Evolutionary conservation across 2,113 vertebrate species (phyloP).

Genomic region (Kryptolebias marmoratus): DNA sequence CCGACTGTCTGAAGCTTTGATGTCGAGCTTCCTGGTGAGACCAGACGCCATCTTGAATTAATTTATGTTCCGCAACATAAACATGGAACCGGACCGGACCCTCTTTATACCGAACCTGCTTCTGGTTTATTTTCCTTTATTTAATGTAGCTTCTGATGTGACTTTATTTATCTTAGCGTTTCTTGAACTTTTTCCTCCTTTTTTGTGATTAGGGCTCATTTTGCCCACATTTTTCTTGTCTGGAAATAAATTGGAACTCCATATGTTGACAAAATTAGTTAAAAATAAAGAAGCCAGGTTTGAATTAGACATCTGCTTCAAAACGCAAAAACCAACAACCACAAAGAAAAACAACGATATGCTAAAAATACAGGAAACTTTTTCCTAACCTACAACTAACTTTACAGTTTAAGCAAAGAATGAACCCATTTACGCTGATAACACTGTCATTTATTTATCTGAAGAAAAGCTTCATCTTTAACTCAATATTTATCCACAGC

Average conservation of each 20-base stretch:
- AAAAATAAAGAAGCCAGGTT: no score
- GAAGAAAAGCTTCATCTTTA: no score
- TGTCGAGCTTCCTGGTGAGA: slow-evolving; percentile 80
- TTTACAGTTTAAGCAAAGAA: no score
- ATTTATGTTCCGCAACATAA: slow-evolving; percentile 86
- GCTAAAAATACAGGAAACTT: no score
- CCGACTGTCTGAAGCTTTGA: slow-evolving; percentile 82
- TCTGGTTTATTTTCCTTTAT: slow-evolving; percentile 18
- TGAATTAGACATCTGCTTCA: no score
- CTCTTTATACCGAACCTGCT: slow-evolving; percentile 45
- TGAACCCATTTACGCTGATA: background rate
- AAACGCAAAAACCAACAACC: no score
- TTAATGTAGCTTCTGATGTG: slow-evolving; percentile 8
- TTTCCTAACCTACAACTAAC: no score
- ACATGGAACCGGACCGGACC: slow-evolving; percentile 68
- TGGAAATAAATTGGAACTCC: no score
- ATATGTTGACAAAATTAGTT: no score
- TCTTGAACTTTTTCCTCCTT: background rate
- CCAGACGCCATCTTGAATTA: slow-evolving; percentile 90
- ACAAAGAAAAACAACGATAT: no score
- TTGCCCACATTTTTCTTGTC: background rate
- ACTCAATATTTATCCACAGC: no score
- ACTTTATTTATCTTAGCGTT: background rate
- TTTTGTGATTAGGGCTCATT: background rate
- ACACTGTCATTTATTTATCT: background rate